Evolutionary conservation across 1,140 invertebrate species (phyloP).

Genomic region (Hyposmocoma kahamanoa): DNA sequence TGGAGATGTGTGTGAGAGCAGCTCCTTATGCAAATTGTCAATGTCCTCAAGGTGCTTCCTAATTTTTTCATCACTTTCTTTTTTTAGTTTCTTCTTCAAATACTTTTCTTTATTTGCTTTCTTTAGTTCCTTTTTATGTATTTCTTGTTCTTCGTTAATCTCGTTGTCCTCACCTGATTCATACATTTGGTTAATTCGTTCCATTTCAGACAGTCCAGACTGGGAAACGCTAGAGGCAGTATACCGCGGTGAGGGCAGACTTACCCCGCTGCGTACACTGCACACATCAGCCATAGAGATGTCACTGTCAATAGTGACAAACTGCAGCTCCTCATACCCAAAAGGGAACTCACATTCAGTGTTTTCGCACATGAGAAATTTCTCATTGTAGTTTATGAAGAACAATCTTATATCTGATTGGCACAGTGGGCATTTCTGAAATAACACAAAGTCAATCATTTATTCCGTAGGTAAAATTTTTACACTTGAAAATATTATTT

Average conservation of each 20-base stretch:
- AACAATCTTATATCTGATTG: conserved; percentile 35
- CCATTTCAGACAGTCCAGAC: conserved; percentile 37
- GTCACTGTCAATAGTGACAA: conserved; percentile 28
- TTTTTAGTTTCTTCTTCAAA: conserved; percentile 3
- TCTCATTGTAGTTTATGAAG: conserved; percentile 49
- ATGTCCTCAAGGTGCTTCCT: not conserved
- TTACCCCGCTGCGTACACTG: conserved; percentile 13
- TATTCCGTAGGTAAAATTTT: too few species aligned
- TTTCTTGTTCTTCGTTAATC: too few species aligned
- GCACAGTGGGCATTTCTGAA: conserved; percentile 52
- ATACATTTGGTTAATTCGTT: conserved; percentile 30
- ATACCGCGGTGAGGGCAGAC: not conserved
- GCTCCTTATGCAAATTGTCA: not conserved
- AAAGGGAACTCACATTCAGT: conserved; percentile 55
- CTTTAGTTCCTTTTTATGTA: conserved; percentile 5
- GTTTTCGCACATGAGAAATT: conserved; percentile 55
- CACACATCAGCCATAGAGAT: conserved; percentile 17
- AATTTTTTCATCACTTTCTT: conserved; percentile 13
- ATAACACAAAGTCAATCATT: conserved; percentile 19
- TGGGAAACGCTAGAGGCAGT: conserved; percentile 14
- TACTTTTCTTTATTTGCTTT: conserved; percentile 3
- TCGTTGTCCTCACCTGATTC: too few species aligned
- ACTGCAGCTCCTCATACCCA: conserved; percentile 42
- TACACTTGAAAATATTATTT: too few species aligned
- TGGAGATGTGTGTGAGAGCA: too few species aligned